phyloP scores from a whole-genome alignment of 1,140 invertebrate genomes.

The Bicyclus anynana region DNA sequence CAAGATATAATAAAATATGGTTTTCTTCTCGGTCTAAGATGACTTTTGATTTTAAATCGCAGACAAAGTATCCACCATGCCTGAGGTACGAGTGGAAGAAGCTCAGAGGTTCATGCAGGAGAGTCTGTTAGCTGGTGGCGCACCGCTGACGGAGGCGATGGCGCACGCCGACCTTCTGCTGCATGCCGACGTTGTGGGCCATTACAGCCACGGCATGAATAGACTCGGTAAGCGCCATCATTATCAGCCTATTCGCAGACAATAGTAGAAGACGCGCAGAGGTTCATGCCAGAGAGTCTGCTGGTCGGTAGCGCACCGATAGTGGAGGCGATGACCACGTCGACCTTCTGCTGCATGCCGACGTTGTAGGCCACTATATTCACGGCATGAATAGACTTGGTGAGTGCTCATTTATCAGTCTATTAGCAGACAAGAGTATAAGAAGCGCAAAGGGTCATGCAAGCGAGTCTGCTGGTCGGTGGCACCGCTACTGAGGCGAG shows the following conservation, averaged over 20 bases:
- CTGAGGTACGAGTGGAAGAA: slow-evolving; percentile 74
- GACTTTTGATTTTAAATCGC: too few relatives aligned
- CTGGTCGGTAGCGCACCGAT: slow-evolving; percentile 80
- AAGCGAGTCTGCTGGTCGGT: too few relatives aligned
- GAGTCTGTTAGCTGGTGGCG: slow-evolving; percentile 84
- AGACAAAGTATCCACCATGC: slow-evolving; percentile 29
- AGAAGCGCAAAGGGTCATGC: too few relatives aligned
- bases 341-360: slow-evolving; percentile 88
- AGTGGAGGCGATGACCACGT: slow-evolving; percentile 84
- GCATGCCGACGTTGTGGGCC: slow-evolving; percentile 91
- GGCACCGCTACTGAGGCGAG: too few relatives aligned
- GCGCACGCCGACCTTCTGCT: slow-evolving; percentile 87
- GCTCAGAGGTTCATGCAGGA: slow-evolving; percentile 85
- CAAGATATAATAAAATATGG: too few relatives aligned
- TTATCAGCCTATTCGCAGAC: neutral
- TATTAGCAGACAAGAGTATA: too few relatives aligned
- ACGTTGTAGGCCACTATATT: slow-evolving; percentile 92
- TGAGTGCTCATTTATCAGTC: too few relatives aligned
- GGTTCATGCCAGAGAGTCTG: slow-evolving; percentile 88
- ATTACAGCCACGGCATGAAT: slow-evolving; percentile 95
- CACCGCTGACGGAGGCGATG: slow-evolving; percentile 80
- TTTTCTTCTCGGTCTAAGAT: too few relatives aligned
- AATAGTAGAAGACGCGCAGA: slow-evolving; percentile 79
- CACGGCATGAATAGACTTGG: slow-evolving; percentile 95
- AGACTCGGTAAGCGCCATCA: slow-evolving; percentile 80